Conservation (phyloP, 2,797 vertebrate genomes). For the Acanthornis magna region DNA sequence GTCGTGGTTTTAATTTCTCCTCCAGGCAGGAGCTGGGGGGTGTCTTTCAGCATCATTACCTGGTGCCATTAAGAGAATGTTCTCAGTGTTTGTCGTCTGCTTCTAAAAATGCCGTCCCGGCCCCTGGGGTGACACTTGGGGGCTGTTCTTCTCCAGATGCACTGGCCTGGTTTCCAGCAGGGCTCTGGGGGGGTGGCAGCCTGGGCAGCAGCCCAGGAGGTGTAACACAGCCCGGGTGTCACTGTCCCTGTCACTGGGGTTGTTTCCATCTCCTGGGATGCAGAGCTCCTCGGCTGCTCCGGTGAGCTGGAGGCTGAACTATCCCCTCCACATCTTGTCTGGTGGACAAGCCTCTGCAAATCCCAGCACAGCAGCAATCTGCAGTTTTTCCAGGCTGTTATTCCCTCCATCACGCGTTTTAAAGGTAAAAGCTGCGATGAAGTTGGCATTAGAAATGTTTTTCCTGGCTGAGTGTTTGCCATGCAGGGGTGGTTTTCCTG, state of each 20-base stretch:
- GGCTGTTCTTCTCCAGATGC: neutral
- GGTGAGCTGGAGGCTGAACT: neutral
- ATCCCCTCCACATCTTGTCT: neutral
- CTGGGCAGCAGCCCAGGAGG: neutral
- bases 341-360: neutral
- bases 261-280: neutral
- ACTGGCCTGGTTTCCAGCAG: neutral
- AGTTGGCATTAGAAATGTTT: accelerated
- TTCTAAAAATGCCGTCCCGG: neutral
- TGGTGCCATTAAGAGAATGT: constrained; percentile 6
- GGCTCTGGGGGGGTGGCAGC: neutral
- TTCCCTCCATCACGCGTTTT: accelerated
- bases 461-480: neutral
- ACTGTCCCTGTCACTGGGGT: accelerated
- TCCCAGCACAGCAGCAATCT: neutral
- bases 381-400: neutral
- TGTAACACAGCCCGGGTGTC: neutral
- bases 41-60: constrained; percentile 56
- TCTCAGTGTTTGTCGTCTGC: neutral
- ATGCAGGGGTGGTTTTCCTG: neutral
- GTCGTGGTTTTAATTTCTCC: constrained; percentile 18
- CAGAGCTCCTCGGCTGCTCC: neutral
- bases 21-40: neutral
- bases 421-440: neutral
- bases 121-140: neutral